Percentiles rank a stretch among this genome's conserved stretches.
phyloP scores from a whole-genome alignment of 2,113 vertebrate species.

The Ginglymostoma cirratum region DNA sequence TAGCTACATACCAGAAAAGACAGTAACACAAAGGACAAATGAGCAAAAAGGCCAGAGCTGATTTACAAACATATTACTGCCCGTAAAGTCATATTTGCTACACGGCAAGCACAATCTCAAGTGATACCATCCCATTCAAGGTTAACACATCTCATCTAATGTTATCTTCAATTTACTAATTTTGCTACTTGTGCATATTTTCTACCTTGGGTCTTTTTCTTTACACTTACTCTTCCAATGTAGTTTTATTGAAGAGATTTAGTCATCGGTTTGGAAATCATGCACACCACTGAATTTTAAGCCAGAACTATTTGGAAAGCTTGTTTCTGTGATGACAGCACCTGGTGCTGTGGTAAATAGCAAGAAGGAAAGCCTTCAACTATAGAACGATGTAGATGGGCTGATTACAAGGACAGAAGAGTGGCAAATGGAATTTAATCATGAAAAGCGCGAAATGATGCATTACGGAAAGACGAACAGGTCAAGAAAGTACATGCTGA shows the following conservation, averaged over 20 bases:
- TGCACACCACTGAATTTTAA: not conserved
- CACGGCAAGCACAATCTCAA: too few relatives aligned
- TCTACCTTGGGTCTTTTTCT: not conserved
- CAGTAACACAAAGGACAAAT: not conserved
- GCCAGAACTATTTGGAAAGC: not conserved
- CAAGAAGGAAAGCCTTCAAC: too few relatives aligned
- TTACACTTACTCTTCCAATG: not conserved
- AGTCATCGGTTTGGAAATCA: not conserved
- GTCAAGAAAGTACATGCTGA: too few relatives aligned
- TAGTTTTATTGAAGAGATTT: not conserved
- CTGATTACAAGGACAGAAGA: too few relatives aligned
- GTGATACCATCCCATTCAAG: too few relatives aligned
- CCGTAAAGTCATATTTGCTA: not conserved
- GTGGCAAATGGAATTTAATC: too few relatives aligned
- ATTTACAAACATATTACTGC: not conserved
- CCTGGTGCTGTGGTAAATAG: too few relatives aligned
- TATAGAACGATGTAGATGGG: too few relatives aligned
- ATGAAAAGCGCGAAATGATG: too few relatives aligned
- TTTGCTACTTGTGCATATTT: not conserved
- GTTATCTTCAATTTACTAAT: not conserved
- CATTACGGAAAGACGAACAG: too few relatives aligned
- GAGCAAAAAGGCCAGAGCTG: not conserved
- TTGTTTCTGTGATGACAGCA: not conserved
- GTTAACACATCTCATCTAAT: not conserved
- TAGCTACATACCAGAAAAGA: not conserved